Evolutionary conservation across 2,797 vertebrate genomes (phyloP).

Genomic region (Sciaenops ocellatus): DNA sequence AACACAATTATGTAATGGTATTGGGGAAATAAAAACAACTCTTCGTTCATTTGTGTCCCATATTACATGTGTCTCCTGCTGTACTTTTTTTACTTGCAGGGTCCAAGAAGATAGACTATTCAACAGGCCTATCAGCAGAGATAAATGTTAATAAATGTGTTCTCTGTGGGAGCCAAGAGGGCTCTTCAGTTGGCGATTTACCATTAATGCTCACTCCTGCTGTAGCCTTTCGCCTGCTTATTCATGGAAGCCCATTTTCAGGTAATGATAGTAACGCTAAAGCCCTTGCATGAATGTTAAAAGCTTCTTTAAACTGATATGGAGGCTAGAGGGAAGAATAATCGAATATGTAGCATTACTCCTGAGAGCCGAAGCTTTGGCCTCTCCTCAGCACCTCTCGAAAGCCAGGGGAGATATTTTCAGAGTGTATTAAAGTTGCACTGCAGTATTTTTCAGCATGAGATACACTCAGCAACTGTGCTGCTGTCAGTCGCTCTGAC

Average conservation of each 20-base stretch:
- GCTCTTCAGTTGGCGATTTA: constrained; percentile 64
- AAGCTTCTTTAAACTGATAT: constrained; percentile 72
- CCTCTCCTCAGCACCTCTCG: constrained; percentile 22
- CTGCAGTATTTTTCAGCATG: constrained; percentile 26
- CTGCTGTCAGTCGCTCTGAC: constrained; percentile 52
- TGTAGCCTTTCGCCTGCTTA: constrained; percentile 64
- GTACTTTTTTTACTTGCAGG: constrained; percentile 18
- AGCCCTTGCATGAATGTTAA: constrained; percentile 68
- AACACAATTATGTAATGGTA: constrained; percentile 21
- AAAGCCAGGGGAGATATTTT: constrained; percentile 36
- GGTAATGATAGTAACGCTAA: constrained; percentile 67
- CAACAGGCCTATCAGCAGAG: constrained; percentile 34
- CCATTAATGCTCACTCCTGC: constrained; percentile 59
- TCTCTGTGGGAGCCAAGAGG: constrained; percentile 63
- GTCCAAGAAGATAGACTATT: constrained; percentile 31
- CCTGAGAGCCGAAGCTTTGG: constrained; percentile 37
- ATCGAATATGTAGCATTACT: constrained; percentile 39
- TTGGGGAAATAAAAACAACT: constrained; percentile 11
- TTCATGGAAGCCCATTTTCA: constrained; percentile 65
- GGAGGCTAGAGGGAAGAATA: constrained; percentile 47
- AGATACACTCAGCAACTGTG: constrained; percentile 25
- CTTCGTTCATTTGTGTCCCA: constrained; percentile 15
- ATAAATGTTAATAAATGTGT: constrained; percentile 68
- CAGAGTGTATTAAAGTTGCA: constrained; percentile 27
- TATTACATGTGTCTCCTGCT: constrained; percentile 4